Percentiles rank a stretch among this genome's conserved stretches.
Evolutionary conservation across 2,888 invertebrate species (phyloP).

Genomic region (Drosophila colorata): DNA sequence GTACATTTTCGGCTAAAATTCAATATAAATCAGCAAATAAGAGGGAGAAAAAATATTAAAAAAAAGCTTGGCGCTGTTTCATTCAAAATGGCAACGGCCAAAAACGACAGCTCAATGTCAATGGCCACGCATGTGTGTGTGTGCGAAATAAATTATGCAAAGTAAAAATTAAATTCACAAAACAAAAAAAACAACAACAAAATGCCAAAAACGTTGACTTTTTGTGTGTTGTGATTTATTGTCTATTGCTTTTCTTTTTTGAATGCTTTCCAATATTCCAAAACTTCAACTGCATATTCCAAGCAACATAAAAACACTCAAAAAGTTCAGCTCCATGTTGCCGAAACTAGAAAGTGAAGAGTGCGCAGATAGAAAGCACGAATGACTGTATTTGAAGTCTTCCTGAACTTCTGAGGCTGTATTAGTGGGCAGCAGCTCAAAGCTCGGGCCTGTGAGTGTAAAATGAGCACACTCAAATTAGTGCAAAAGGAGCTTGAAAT

Average conservation of each 20-base stretch:
- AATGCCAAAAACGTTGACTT: conserved; percentile 57
- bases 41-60: conserved; percentile 12
- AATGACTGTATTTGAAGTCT: conserved; percentile 23
- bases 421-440: conserved; percentile 3
- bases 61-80: conserved; percentile 34
- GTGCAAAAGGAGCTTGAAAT: not conserved
- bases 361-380: conserved; percentile 22
- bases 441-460: not conserved
- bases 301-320: conserved; percentile 15
- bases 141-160: conserved; percentile 65
- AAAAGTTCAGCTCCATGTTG: conserved; percentile 13
- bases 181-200: conserved; percentile 13
- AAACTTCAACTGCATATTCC: conserved; percentile 14
- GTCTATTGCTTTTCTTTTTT: conserved; percentile 11
- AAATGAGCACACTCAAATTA: conserved; percentile 9
- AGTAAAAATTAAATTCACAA: conserved; percentile 50
- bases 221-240: conserved; percentile 32
- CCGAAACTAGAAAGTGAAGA: conserved; percentile 39
- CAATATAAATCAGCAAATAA: conserved; percentile 45
- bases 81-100: conserved; percentile 72
- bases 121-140: conserved; percentile 45
- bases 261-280: too few species aligned
- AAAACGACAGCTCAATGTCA: conserved; percentile 74
- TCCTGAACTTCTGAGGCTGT: conserved; percentile 12
- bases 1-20: conserved; percentile 69